Base-by-base conservation (phyloP, 2,113 vertebrate species). In the Tyrannus savana region DNA sequence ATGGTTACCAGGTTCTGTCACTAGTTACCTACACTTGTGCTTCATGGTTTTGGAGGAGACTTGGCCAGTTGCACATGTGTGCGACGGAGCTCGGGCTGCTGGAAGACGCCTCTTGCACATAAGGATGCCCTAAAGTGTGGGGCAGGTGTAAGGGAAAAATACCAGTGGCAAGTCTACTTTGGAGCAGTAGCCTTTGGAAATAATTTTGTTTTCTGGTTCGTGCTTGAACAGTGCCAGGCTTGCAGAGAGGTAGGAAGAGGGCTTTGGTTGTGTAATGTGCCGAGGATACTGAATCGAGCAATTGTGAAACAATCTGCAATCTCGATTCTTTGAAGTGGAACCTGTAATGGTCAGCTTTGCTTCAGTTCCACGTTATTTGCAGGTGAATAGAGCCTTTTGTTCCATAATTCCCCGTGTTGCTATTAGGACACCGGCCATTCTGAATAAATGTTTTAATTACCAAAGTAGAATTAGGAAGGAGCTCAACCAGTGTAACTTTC, bases 11-110 rank as follows among this genome's bases (percentile, higher is more conserved):
- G 39, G 27, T 49, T 82, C n/a, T 77, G n/a, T 42, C 50, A 19
- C 14, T 37, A 42, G 27, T 42, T 71, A 46, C 2, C 3, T 42
- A 33, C 9, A 12, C 12, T 0, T 21, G 1, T 0, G 1, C 30
- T 35, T 46, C 9, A 1, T 0, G 1, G 0, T 0, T 50, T 83
- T 78, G 66, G 83, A 72, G 46, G 46, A 62, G 52, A 6, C 33
- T 73, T 55, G 64, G 47, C 80, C 37, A 31, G 11, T 9, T 27
- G 60, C 41, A 35, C 42, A 19, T 39, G 39, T 39, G 47, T 23
- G 12, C 6, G 8, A 23, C 31, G n/a, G 75, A 37, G 17, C 33
- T 42, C 0, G 0, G 21, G 28, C 58, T 63, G 55, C 30, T 83
- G 67, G 42, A 68, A 74, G 49, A 37, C 35, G 9, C 19, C 22